Base-by-base conservation (phyloP, 2,113 vertebrate species). In the Oryzias woworae region DNA sequence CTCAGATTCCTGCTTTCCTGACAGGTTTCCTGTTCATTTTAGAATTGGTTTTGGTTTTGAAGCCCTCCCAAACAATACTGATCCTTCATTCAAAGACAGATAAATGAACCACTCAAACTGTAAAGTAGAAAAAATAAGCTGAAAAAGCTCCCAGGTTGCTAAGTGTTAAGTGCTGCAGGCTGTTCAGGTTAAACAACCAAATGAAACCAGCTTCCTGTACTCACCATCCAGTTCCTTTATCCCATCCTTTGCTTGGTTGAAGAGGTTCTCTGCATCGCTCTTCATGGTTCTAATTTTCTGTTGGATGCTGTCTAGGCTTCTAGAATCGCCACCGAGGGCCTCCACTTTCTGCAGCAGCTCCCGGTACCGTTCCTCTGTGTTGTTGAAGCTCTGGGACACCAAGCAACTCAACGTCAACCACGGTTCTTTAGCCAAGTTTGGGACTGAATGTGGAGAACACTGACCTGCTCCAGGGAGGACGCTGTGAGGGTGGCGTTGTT, bases 221-320 rank as follows among this genome's bases (percentile, higher is more conserved):
- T 77, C 80, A 96, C 94, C 81, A 74, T 89, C 89, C 44, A 96
- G 88, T 14, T 80, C 66, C 8, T 59, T 89, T 58, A 93, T 92
- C 65, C 86, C 91, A 15, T 61, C 88, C 42, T 45, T 92, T 48
- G 90, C 93, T 63, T 93, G 90, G 42, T 82, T 83, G 24, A 94
- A 69, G 15, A 96, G 92, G 4, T 89, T 82, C 54, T 76, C 84
- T 4, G 91, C 94, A 54, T 95, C 92, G 0, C 85, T 86, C 20
- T 82, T 88, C 28, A 93, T 89, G 12, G 58, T 76, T 0, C 62
- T 78, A 22, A 89, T 89, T 48, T 78, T 88, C 55, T 92, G 77
- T 71, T 85, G 69, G 26, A 92, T 46, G 0, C 44, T 71, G 1
- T 69, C 55, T 16, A 91, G 63, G 1, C 20, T 84, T 23, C 66